phyloP scores from a whole-genome alignment of 2,797 vertebrate species.

The Tarsius wallacei region DNA sequence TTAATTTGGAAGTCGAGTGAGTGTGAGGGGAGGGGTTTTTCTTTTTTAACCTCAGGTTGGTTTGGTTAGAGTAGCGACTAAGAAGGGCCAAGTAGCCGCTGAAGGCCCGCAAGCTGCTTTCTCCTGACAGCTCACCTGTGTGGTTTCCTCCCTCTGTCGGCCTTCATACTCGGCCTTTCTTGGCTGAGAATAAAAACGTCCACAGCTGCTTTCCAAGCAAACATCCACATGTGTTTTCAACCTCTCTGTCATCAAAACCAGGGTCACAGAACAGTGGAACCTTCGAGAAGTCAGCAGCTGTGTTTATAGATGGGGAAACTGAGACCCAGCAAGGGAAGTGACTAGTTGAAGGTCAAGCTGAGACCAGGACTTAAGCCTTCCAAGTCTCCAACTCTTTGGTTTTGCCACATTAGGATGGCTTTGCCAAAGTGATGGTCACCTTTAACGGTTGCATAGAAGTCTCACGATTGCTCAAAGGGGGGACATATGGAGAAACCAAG shows the following conservation, averaged over 20 bases:
- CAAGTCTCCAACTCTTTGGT: neutral
- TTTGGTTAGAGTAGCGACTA: constrained; percentile 85
- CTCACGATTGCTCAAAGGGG: neutral
- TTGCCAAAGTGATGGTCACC: neutral
- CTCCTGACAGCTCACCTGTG: constrained; percentile 60
- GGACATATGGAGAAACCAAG: neutral
- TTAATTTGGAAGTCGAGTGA: constrained; percentile 93
- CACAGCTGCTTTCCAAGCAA: constrained; percentile 78
- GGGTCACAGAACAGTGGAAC: neutral
- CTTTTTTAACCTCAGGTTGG: constrained; percentile 82
- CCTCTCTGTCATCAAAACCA: neutral
- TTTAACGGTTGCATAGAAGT: neutral
- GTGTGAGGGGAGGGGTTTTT: constrained; percentile 87
- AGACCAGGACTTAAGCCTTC: neutral
- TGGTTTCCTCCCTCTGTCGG: constrained; percentile 27
- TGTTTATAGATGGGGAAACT: constrained; percentile 36
- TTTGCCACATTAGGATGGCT: neutral
- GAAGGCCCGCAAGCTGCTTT: constrained; percentile 78
- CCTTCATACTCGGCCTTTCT: constrained; percentile 51
- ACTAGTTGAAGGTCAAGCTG: neutral
- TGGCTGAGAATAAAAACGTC: constrained; percentile 56
- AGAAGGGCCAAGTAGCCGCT: constrained; percentile 43
- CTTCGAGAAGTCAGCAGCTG: neutral
- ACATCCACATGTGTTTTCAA: constrained; percentile 60
- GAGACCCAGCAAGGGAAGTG: neutral